Evolutionary conservation across 2,113 vertebrate genomes (phyloP).

Genomic region (Eonycteris spelaea): DNA sequence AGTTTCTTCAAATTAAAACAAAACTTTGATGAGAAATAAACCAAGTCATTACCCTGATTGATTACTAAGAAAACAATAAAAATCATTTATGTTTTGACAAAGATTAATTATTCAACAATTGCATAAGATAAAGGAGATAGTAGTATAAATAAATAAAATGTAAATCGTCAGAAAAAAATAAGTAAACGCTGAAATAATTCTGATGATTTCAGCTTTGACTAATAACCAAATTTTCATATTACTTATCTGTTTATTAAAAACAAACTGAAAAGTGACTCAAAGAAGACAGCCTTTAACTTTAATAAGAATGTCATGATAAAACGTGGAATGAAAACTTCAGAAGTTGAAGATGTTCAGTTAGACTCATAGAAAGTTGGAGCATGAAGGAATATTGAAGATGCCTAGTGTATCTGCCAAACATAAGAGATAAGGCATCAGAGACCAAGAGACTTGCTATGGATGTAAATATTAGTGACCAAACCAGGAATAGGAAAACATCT

Average conservation of each 20-base stretch:
- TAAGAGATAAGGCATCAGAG: neutral
- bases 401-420: neutral
- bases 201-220: neutral
- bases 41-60: neutral
- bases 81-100: neutral
- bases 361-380: neutral
- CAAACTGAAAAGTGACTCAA: neutral
- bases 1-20: conserved; percentile 11
- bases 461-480: neutral
- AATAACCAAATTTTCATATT: neutral
- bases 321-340: neutral
- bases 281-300: neutral
- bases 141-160: neutral
- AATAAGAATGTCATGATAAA: neutral
- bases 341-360: neutral
- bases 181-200: neutral
- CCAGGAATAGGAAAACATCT: neutral
- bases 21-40: conserved; percentile 6
- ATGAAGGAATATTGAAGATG: neutral
- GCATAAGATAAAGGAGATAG: neutral
- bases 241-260: neutral
- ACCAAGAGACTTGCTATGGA: neutral
- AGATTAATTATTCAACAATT: neutral
- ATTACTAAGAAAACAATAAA: conserved; percentile 2
- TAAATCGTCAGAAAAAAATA: neutral